A percentile compares a stretch with the other conserved stretches of the same genome.
These are phyloP conservation scores for Garrulus glandarius DNA, from an alignment of 2,797 vertebrate species.

Conservation along the genomic window DNA sequence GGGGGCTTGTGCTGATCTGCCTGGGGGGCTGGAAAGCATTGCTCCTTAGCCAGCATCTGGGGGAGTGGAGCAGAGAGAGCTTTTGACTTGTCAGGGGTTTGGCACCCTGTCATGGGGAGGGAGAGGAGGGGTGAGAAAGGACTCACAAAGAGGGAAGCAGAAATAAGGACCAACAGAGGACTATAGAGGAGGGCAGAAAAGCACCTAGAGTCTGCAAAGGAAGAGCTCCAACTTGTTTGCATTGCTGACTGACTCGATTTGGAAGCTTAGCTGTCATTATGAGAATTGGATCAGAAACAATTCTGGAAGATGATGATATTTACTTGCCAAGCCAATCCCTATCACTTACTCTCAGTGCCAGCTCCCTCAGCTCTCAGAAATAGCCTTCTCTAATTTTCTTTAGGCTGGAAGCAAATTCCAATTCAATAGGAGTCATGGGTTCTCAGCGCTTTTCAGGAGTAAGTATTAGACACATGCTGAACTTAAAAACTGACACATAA, in stretches of 20 bases:
- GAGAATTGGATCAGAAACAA: constrained; percentile 57
- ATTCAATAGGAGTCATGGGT: not conserved
- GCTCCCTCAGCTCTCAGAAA: constrained; percentile 39
- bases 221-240: not conserved
- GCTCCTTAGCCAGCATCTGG: not conserved
- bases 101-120: not conserved
- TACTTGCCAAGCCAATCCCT: constrained; percentile 54
- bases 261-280: constrained; percentile 58
- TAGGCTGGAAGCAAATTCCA: constrained; percentile 8
- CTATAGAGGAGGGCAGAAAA: not conserved
- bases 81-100: not conserved
- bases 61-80: not conserved
- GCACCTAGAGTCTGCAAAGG: not conserved
- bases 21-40: not conserved
- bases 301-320: constrained; percentile 47
- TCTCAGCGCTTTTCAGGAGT: constrained; percentile 25
- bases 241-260: constrained; percentile 33
- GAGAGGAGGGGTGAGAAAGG: not conserved
- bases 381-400: constrained; percentile 40
- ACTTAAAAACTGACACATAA: constrained; percentile 20
- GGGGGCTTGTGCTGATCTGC: not conserved
- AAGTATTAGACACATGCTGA: not conserved
- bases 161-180: not conserved
- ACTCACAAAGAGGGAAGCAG: not conserved
- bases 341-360: not conserved